phyloP scores from a whole-genome alignment of 2,113 vertebrate genomes.

The Ptilonorhynchus violaceus region DNA sequence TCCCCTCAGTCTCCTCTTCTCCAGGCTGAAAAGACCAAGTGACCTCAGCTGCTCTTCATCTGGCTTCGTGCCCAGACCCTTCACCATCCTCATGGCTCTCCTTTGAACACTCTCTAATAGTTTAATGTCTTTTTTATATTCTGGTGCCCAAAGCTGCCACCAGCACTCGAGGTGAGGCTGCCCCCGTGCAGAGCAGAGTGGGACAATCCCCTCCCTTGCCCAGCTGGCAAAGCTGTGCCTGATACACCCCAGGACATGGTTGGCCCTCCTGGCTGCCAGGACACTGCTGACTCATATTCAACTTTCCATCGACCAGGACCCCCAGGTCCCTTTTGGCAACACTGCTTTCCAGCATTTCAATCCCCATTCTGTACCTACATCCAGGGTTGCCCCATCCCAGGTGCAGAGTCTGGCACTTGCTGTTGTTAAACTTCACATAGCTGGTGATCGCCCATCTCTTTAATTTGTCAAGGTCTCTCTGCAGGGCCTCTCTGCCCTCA shows the following conservation, averaged over 20 bases:
- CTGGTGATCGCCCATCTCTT: not conserved
- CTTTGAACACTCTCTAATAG: not conserved
- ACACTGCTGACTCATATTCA: accelerated
- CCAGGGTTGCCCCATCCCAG: not conserved
- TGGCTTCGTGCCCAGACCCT: accelerated
- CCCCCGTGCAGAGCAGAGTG: accelerated
- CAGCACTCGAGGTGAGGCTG: accelerated
- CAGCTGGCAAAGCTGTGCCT: accelerated
- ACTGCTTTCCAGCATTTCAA: not conserved
- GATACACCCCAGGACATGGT: accelerated
- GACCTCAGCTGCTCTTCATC: not conserved
- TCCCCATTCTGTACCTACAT: not conserved
- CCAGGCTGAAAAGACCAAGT: not conserved
- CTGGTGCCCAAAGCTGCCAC: not conserved
- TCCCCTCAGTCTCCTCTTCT: not conserved
- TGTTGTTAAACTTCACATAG: accelerated
- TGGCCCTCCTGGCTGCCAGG: not conserved
- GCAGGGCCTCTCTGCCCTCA: not conserved
- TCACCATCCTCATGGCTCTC: accelerated
- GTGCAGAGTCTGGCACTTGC: accelerated
- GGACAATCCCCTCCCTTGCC: not conserved
- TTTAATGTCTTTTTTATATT: accelerated
- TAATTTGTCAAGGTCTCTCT: not conserved
- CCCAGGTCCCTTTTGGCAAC: accelerated
- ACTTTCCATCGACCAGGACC: accelerated